Base-by-base conservation (phyloP, 2,888 invertebrate genomes). In the Serripes groenlandicus region DNA sequence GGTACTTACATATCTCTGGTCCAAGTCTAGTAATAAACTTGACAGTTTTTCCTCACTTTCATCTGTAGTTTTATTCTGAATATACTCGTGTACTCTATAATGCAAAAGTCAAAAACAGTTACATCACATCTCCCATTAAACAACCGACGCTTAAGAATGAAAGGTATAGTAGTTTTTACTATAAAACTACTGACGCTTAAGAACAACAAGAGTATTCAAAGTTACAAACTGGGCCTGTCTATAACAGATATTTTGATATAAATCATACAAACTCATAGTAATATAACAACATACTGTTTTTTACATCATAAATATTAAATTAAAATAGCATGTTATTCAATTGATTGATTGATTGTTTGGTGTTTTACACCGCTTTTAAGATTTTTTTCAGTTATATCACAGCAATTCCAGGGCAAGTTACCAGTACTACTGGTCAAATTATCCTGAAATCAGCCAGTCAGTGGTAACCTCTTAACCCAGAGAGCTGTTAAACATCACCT, bases 11-110 rank as follows among this genome's bases (percentile, higher is more conserved):
- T 95, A 96, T 92, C 98, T 96, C 37, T 96, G 96, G 94, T 98
- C 98, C 85, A 97, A 96, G 94, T 98, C 98, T 54, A 98, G 94
- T 0, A 98, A 95, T 64, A 98, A 95, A 64, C 97, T 97, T 4
- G 95, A 94, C 75, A 96, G n/a, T 5, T 34, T 54, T 30, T 23
- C 26, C 11, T 26, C 26, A 9, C 15, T 3, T n/a, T 26, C 30
- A n/a, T 21, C 18, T 49, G 49, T 32, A 9, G 64, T 68, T 54
- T 75, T 23, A 28, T 70, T 54, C 9, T 73, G 30, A 18, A 92
- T 83, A 7, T 87, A 88, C 85, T 91, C 93, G 86, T 92, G 92
- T 30, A 93, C 89, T 82, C 93, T 92, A 81, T 2, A 82, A 85
- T 72, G 35, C 11, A 28, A 11, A 30, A 30, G 34, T 54, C 5